Base-by-base conservation (phyloP, 2,113 vertebrate species). In the Triplophysa dalaica region DNA sequence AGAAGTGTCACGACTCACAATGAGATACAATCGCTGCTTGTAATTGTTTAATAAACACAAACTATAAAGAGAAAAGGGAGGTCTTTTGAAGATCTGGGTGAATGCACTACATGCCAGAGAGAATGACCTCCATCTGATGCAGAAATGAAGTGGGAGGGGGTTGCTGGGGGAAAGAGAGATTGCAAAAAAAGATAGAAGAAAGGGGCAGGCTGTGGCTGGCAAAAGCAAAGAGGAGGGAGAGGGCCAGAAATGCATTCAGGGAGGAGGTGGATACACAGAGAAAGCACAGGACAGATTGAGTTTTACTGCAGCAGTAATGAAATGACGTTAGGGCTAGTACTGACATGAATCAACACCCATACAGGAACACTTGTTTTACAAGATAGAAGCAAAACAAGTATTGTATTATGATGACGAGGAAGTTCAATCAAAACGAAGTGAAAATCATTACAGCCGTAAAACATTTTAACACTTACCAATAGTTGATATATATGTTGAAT, bases 401-500 rank as follows among this genome's bases (percentile, higher is more conserved):
- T 65, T 7, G 8, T 56, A 21, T 63, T 7, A 75, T 58, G 8
- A 58, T 58, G 8, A 21, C n/a, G n/a, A 58, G 9, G 54, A 21
- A 58, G 54, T 58, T 21, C 17, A 58, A 58, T 21, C 19, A 21
- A 52, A 38, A 38, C 33, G 33, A 7, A 38, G 33, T 7, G 33
- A 38, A 38, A 52, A 17, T 17, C 50, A 52, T 16, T 17, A 45
- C 21, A 62, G 8, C n/a, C 10, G 21, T 38, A 58, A 8, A 52
- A 54, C 69, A 45, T 21, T 9, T 11, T 0, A 17, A 16, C 69
- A 92, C 94, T 85, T 91, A 97, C 96, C 96, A 63, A 98, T 98
- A 84, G 97, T 98, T 79, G 95, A 97, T 88, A 98, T 98, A 90
- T 97, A 97, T 0, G 97, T 98, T 85, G 89, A 94, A 90, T 94